Base-by-base conservation (phyloP, 2,113 vertebrate species). In the Zeus faber region DNA sequence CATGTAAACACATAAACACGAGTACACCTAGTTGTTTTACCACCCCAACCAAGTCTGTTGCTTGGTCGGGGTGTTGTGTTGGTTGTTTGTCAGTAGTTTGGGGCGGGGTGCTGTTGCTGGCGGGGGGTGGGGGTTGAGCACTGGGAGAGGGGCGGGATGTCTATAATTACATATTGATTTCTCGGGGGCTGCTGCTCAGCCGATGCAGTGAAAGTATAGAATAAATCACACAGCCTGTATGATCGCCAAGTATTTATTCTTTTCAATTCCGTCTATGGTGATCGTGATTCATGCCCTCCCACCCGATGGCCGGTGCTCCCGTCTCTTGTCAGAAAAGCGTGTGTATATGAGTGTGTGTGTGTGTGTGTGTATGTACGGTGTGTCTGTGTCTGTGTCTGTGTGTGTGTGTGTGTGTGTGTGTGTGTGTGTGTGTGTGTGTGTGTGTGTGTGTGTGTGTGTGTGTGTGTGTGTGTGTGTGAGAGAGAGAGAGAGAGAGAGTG, bases 161-260 rank as follows among this genome's bases (percentile, higher is more conserved):
- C 85, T 86, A 85, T 89, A 89, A 89, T 89, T 89, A 89, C 87
- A 85, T 89, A 89, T 89, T 85, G 87, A 89, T 89, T 89, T 88
- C 86, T 86, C 17, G 55, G 72, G 72, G 54, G 72, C 66, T 44
- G 70, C 69, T 80, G 81, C 75, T 86, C 78, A 75, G 85, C 72
- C 71, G 65, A 62, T 26, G 49, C 52, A 56, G 74, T 61, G 68
- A 80, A 74, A 83, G 83, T 77, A 68, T 76, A 46, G 73, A 81
- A 88, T 89, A 88, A 89, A 89, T 89, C 86, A 84, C 77, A 59
- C 31, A 47, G 65, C 75, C 58, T 79, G 71, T 87, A 86, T 87
- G 82, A 88, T 85, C 77, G 83, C 83, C 59, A 66, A 79, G 74
- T 87, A 88, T 88, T 88, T 85, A 83, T 85, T 88, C 72, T 71